These are phyloP conservation scores for Drosophila murphyi DNA, from an alignment of 1,140 invertebrate species.

Conservation along the genomic window DNA sequence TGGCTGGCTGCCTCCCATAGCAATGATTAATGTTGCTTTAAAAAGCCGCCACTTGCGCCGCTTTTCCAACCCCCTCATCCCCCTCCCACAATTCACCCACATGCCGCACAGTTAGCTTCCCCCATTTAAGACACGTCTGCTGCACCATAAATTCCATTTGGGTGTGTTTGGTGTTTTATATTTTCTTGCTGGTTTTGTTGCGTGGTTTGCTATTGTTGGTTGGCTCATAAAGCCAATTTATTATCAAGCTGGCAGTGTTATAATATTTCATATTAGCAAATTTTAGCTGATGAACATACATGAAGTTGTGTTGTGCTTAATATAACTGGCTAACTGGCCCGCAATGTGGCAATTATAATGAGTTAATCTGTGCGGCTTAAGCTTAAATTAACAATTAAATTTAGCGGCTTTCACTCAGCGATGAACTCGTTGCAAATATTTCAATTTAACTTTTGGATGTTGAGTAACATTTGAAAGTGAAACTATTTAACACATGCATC, in stretches of 20 bases:
- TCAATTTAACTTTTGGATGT: not conserved
- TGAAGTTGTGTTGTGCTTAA: not conserved
- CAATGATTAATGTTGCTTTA: constrained; percentile 77
- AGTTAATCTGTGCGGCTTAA: constrained; percentile 40
- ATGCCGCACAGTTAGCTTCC: too few relatives aligned
- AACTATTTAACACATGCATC: too few relatives aligned
- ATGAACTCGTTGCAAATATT: not conserved
- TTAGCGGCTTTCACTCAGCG: not conserved
- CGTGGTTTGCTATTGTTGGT: constrained; percentile 59
- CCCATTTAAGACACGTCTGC: constrained; percentile 15
- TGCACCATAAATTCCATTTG: constrained; percentile 64
- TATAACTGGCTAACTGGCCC: constrained; percentile 2
- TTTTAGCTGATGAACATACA: constrained; percentile 21
- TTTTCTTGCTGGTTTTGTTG: constrained; percentile 39
- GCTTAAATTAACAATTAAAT: constrained; percentile 32
- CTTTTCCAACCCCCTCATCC: constrained; percentile 26
- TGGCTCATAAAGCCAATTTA: constrained; percentile 68
- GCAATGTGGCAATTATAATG: constrained; percentile 14
- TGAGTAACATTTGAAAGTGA: too few relatives aligned
- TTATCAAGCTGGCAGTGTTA: constrained; percentile 63
- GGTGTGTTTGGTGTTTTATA: constrained; percentile 22
- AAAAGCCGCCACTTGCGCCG: constrained; percentile 72
- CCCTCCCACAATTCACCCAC: not conserved
- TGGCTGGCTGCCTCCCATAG: constrained; percentile 52
- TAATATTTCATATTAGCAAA: constrained; percentile 80